Conservation (phyloP, 2,888 invertebrate species). For the Dromius quadrimaculatus region DNA sequence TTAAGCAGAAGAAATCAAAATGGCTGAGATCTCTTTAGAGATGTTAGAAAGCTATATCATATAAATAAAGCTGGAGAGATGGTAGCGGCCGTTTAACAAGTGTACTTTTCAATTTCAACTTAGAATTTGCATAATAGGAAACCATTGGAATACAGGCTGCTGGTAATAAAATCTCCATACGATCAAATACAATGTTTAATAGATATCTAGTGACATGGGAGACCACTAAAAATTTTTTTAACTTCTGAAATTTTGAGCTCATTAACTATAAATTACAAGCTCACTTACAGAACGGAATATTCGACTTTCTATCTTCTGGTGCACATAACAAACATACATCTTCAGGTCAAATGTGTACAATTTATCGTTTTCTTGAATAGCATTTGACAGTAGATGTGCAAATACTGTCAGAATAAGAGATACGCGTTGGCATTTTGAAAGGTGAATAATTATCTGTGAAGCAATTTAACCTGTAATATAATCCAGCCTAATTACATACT, state of each 20-base stretch:
- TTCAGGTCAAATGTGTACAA: no score
- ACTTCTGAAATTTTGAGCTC: no score
- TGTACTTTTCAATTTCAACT: constrained; percentile 5
- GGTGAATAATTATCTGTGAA: constrained; percentile 22
- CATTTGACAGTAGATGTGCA: constrained; percentile 4
- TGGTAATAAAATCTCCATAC: no score
- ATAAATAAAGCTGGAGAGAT: constrained; percentile 12
- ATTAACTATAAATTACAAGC: no score
- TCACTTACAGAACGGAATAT: no score
- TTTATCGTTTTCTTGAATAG: no score
- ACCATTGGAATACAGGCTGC: no score
- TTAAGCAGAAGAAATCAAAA: constrained; percentile 13
- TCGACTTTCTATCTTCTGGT: no score
- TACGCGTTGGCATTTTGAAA: neutral
- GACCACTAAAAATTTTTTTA: no score
- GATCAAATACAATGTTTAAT: no score
- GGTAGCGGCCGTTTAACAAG: constrained; percentile 8
- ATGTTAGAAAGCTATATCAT: constrained; percentile 18
- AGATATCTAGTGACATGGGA: no score
- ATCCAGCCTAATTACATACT: constrained; percentile 29
- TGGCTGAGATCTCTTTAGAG: constrained; percentile 11
- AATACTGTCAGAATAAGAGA: neutral
- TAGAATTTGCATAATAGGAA: constrained; percentile 21
- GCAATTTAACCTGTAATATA: constrained; percentile 33
- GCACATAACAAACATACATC: no score